Evolutionary conservation across 2,797 vertebrate species (phyloP).

Genomic region (Sphenopsis melanotis): DNA sequence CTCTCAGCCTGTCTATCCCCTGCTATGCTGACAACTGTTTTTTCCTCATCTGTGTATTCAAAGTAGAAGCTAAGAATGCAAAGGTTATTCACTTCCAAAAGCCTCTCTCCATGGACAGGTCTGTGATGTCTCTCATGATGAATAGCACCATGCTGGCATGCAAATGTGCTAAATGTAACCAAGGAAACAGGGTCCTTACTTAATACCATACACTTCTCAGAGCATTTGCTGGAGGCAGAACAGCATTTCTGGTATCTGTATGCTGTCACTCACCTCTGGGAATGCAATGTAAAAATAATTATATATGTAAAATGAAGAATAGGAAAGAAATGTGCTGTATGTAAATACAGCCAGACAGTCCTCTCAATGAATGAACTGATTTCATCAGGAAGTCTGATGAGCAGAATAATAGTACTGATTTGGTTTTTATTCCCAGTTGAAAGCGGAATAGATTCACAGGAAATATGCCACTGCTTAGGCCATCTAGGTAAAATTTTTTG

Average conservation of each 20-base stretch:
- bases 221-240: slow-evolving; percentile 10
- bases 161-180: slow-evolving; percentile 54
- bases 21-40: not conserved
- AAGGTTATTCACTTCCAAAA: slow-evolving; percentile 40
- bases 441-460: not conserved
- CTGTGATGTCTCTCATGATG: not conserved
- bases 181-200: slow-evolving; percentile 34
- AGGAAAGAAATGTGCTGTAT: not conserved
- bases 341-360: not conserved
- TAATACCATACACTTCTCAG: slow-evolving; percentile 1
- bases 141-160: slow-evolving; percentile 19
- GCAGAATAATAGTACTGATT: not conserved
- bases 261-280: not conserved
- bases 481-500: not conserved
- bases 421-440: not conserved
- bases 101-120: not conserved
- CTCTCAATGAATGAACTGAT: not conserved
- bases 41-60: not conserved
- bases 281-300: slow-evolving; percentile 27
- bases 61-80: slow-evolving; percentile 8
- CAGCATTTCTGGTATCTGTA: not conserved
- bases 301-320: not conserved
- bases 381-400: not conserved
- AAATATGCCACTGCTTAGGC: not conserved
- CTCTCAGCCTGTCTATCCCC: not conserved